Conservation (phyloP, 2,888 invertebrate genomes). For the Ditylenchus weischeri region DNA sequence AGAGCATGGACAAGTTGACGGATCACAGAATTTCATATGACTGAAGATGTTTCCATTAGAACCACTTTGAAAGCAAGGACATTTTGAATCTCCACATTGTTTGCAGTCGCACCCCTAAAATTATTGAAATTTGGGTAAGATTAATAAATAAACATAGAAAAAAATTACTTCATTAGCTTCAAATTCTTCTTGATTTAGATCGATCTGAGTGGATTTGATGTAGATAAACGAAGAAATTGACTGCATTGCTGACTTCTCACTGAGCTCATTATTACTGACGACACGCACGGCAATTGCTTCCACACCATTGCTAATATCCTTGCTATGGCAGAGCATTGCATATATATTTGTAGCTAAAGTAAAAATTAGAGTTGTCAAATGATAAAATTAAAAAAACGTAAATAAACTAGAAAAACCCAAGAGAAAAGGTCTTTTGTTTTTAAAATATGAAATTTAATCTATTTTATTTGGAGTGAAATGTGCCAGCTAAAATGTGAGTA, state of each 20-base stretch:
- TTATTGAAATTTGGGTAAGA: neutral
- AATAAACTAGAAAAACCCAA: too few relatives aligned
- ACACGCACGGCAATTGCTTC: too few relatives aligned
- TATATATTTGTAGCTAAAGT: too few relatives aligned
- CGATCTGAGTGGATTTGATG: neutral
- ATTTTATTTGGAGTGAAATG: too few relatives aligned
- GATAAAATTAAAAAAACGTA: too few relatives aligned
- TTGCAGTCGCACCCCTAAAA: neutral
- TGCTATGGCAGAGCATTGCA: too few relatives aligned
- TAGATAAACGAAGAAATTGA: neutral
- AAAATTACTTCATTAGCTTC: too few relatives aligned
- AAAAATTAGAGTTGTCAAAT: too few relatives aligned
- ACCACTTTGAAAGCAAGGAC: conserved; percentile 5
- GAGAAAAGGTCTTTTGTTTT: too few relatives aligned
- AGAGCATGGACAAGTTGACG: neutral
- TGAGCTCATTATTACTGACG: neutral
- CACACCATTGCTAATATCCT: too few relatives aligned
- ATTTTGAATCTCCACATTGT: neutral
- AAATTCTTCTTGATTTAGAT: neutral
- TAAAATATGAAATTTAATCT: too few relatives aligned
- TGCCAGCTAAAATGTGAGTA: too few relatives aligned
- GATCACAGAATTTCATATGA: neutral
- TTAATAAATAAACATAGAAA: neutral
- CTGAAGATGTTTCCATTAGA: neutral
- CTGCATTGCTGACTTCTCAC: neutral